phyloP scores from a whole-genome alignment of 2,113 vertebrate genomes.

The Corydoras maculifer region DNA sequence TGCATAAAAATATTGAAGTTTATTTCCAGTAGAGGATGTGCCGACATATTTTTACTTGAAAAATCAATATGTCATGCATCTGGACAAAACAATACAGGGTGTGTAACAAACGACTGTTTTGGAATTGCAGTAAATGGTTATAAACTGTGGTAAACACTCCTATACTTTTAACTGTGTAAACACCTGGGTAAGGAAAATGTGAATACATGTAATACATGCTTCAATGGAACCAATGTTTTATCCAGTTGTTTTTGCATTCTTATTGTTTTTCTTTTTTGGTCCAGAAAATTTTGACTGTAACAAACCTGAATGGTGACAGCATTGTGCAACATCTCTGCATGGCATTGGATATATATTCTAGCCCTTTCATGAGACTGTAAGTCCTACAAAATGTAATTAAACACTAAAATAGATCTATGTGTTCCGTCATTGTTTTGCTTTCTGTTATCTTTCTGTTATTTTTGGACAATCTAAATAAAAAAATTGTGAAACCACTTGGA shows the following conservation, averaged over 20 bases:
- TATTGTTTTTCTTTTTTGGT: slow-evolving; percentile 20
- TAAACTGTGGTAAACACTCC: neutral
- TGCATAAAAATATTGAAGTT: too few relatives aligned
- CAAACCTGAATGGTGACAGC: slow-evolving; percentile 42
- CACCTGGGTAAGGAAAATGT: neutral
- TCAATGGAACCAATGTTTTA: slow-evolving; percentile 1
- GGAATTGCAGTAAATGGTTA: slow-evolving; percentile 2
- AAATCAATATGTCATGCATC: slow-evolving; percentile 30
- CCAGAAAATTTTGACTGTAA: slow-evolving; percentile 38
- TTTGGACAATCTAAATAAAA: neutral
- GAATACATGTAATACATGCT: neutral
- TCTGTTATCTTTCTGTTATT: neutral
- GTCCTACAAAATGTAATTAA: slow-evolving; percentile 48
- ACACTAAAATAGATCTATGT: slow-evolving; percentile 35
- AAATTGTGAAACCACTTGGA: too few relatives aligned
- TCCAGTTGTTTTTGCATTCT: neutral
- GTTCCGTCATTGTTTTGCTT: slow-evolving; percentile 9
- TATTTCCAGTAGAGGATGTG: slow-evolving; percentile 56
- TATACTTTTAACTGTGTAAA: slow-evolving; percentile 9
- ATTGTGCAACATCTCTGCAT: slow-evolving; percentile 42
- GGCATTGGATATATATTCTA: slow-evolving; percentile 33
- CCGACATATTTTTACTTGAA: slow-evolving; percentile 42
- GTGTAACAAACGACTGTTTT: slow-evolving; percentile 13
- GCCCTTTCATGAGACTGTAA: slow-evolving; percentile 37
- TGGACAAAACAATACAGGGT: slow-evolving; percentile 60